Percentiles rank a stretch among this genome's conserved stretches.
phyloP scores from a whole-genome alignment of 1,140 invertebrate species.

The Dolichoris vasculosae region DNA sequence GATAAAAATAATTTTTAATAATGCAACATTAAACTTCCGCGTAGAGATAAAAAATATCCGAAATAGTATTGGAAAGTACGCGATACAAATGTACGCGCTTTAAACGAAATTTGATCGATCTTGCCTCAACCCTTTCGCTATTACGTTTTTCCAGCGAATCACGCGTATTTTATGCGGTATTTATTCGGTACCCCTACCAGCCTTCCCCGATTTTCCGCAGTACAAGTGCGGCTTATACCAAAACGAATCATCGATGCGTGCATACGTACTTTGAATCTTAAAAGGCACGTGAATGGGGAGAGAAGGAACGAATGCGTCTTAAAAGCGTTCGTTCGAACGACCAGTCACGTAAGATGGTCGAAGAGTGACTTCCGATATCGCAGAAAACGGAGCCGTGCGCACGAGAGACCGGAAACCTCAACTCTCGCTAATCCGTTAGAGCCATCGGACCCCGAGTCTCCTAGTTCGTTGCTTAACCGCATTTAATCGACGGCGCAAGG shows the following conservation, averaged over 20 bases:
- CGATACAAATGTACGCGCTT: background rate
- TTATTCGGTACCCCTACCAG: background rate
- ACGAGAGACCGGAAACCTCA: background rate
- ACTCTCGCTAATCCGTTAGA: background rate
- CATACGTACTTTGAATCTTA: background rate
- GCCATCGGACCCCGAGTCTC: background rate
- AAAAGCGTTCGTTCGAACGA: no score
- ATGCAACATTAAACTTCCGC: no score
- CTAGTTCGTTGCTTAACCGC: background rate
- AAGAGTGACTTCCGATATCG: no score
- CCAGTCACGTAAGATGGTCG: no score
- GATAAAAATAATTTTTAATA: no score
- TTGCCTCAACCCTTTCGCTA: background rate
- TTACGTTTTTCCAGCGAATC: background rate
- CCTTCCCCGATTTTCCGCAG: background rate
- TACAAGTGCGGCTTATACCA: background rate
- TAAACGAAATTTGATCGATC: background rate
- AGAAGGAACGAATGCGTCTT: background rate
- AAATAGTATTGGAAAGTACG: no score
- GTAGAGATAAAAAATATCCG: no score
- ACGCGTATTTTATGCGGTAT: background rate
- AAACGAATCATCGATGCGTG: background rate
- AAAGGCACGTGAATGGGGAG: background rate
- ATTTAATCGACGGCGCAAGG: slow-evolving; percentile 2
- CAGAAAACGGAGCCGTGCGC: no score